Base-by-base conservation (phyloP, 2,113 vertebrate species). In the Hippocampus guttulatus region DNA sequence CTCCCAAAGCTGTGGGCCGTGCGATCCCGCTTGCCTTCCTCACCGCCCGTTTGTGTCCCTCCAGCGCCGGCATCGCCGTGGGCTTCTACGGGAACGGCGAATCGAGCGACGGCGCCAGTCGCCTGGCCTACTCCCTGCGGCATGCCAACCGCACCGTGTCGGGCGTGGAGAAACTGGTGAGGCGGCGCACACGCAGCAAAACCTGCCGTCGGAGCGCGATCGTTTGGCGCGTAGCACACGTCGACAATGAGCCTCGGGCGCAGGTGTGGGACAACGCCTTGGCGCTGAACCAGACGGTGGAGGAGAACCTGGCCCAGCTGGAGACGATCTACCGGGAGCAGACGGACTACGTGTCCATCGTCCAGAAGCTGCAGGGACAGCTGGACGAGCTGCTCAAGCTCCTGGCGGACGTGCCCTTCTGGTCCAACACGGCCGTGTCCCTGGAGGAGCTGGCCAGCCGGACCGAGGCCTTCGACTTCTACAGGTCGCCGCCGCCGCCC, bases 71-170 rank as follows among this genome's bases (percentile, higher is more conserved):
- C 62, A 97, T 97, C 55, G 95, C 96, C 0, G 95, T 98, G 27
- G 96, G 96, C 12, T 98, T 98, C 92, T 97, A 98, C 5, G 96
- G 96, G 75, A 98, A 98, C 30, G 96, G 95, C 23, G 96, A 98
- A 87, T 96, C 95, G 3, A 96, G 95, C 0, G 96, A 98, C 0
- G 96, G 96, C 70, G 89, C 96, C 64, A 94, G 91, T 76, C 93
- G 95, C 67, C 76, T 95, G 81, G 95, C 95, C 0, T 98, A 97
- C 84, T 98, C 96, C 0, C 92, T 98, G 8, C 94, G 95, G 73
- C 95, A 98, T 1, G 96, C 96, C 18, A 97, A 97, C 91, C 95
- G 94, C 88, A 98, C 95, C 0, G 91, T 97, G 79, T 92, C 94
- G 0, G 95, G 96, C 9, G 93, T 97, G 64, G 94, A 97, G 73